phyloP scores from a whole-genome alignment of 2,888 invertebrate genomes.

The Pycnomerus fuliginosus region DNA sequence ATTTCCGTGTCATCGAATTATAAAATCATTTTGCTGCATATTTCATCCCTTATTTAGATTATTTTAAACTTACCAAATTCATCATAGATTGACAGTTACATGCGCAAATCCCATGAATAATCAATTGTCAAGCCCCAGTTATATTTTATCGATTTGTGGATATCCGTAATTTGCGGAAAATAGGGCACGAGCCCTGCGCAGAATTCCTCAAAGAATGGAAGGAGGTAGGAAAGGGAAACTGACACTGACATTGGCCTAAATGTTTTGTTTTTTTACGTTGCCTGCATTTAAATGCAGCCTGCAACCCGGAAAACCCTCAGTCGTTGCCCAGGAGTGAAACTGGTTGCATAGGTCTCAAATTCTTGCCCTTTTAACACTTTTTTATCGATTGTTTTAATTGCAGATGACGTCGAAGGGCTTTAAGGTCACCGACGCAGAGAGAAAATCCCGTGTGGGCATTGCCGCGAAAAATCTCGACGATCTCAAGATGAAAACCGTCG shows the following conservation, averaged over 20 bases:
- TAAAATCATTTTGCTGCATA: too few species aligned
- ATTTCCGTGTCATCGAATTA: too few species aligned
- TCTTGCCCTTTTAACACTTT: too few species aligned
- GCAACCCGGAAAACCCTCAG: constrained; percentile 31
- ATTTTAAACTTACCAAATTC: too few species aligned
- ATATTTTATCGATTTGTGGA: not conserved
- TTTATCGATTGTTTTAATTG: too few species aligned
- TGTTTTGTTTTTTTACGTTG: constrained; percentile 31
- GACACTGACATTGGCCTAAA: constrained; percentile 44
- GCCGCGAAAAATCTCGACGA: constrained; percentile 67
- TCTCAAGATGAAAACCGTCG: constrained; percentile 66
- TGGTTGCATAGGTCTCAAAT: constrained; percentile 28
- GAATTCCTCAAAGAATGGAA: too few species aligned
- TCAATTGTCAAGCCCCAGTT: too few species aligned
- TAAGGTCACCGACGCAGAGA: constrained; percentile 69
- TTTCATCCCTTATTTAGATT: too few species aligned
- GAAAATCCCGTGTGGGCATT: constrained; percentile 69
- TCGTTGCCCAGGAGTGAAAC: constrained; percentile 13
- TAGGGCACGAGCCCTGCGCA: too few species aligned
- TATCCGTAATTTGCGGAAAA: not conserved
- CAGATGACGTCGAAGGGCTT: constrained; percentile 61
- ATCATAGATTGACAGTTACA: too few species aligned
- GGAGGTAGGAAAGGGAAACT: constrained; percentile 39
- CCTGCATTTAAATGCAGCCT: constrained; percentile 35
- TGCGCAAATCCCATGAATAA: too few species aligned